Conservation (phyloP, 2,797 vertebrate genomes). For the Chaunax sp. region DNA sequence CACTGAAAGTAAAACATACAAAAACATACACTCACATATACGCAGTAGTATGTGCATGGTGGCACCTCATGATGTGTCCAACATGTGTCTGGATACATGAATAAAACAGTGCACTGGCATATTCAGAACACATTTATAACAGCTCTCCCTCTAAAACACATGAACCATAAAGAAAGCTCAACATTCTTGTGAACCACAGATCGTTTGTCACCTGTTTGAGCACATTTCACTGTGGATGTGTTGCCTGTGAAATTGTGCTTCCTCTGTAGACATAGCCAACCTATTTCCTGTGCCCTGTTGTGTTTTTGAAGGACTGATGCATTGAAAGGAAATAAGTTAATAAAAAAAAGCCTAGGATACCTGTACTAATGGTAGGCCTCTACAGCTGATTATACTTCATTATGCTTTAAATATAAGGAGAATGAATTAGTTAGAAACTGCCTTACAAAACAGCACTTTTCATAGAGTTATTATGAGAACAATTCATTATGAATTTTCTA, state of each 20-base stretch:
- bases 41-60: too few relatives aligned
- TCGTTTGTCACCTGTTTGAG: background rate
- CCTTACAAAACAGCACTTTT: background rate
- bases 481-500: conserved; percentile 1
- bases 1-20: background rate
- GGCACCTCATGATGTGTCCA: too few relatives aligned
- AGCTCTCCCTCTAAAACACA: too few relatives aligned
- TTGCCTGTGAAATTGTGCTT: conserved; percentile 12
- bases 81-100: background rate
- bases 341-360: too few relatives aligned
- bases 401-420: too few relatives aligned
- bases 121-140: too few relatives aligned
- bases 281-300: conserved; percentile 7
- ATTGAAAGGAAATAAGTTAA: too few relatives aligned
- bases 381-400: too few relatives aligned
- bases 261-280: conserved; percentile 5
- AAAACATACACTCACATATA: too few relatives aligned
- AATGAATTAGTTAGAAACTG: background rate
- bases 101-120: too few relatives aligned
- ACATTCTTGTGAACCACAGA: background rate
- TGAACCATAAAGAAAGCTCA: background rate
- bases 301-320: background rate
- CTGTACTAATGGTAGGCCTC: too few relatives aligned
- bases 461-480: background rate
- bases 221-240: conserved; percentile 17